phyloP scores from a whole-genome alignment of 1,140 invertebrate genomes.

The Ostrea denselamellosa region DNA sequence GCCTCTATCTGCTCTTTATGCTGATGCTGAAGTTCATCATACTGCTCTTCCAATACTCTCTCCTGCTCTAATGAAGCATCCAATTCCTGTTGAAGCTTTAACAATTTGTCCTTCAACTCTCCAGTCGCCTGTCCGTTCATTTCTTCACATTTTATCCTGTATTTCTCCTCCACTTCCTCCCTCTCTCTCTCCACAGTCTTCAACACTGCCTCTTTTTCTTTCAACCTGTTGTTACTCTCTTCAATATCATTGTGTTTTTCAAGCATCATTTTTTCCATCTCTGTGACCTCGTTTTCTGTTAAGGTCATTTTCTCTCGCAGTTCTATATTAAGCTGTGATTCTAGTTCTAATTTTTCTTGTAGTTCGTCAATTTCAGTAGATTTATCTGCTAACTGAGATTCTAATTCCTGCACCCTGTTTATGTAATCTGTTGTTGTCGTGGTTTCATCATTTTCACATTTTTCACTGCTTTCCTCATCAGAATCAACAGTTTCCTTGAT shows the following conservation, averaged over 20 bases:
- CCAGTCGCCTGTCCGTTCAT: conserved; percentile 48
- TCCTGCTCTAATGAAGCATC: conserved; percentile 57
- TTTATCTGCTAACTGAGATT: conserved; percentile 57
- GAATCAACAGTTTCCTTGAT: not conserved
- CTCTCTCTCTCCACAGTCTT: conserved; percentile 58
- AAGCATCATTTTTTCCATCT: conserved; percentile 40
- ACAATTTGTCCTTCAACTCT: conserved; percentile 58
- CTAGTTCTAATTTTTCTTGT: conserved; percentile 31
- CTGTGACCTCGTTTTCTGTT: conserved; percentile 29
- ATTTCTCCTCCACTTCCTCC: conserved; percentile 60
- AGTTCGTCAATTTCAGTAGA: conserved; percentile 59
- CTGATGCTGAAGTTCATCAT: conserved; percentile 52
- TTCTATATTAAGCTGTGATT: conserved; percentile 38
- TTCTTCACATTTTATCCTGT: conserved; percentile 53
- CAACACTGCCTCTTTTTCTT: conserved; percentile 57
- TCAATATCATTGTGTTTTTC: conserved; percentile 43
- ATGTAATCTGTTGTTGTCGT: not conserved
- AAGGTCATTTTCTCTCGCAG: conserved; percentile 37
- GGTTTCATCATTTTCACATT: not conserved
- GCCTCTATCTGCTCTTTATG: conserved; percentile 43
- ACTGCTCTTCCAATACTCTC: conserved; percentile 55
- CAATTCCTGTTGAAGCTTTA: conserved; percentile 58
- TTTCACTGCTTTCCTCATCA: conserved; percentile 29
- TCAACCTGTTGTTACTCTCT: conserved; percentile 50
- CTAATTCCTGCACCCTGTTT: conserved; percentile 52